Percentiles rank a stretch among this genome's conserved stretches.
Conservation (phyloP, 2,888 invertebrate species). For the Homarus gammarus region DNA sequence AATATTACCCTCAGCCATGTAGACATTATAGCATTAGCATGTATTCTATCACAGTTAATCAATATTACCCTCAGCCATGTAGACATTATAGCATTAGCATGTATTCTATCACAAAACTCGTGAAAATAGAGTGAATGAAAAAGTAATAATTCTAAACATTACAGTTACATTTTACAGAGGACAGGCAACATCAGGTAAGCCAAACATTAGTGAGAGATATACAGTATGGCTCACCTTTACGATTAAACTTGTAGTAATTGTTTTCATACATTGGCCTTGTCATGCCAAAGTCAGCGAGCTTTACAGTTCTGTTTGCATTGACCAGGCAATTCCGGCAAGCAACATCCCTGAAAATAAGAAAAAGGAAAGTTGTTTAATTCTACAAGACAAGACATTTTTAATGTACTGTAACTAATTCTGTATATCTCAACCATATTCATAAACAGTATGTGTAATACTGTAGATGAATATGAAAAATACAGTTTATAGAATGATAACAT, state of each 20-base stretch:
- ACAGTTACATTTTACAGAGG: no score
- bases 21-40: no score
- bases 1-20: no score
- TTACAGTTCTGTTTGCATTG: conserved; percentile 85
- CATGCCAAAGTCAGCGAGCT: conserved; percentile 95
- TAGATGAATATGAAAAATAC: no score
- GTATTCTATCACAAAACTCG: not conserved
- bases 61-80: no score
- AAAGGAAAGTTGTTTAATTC: conserved; percentile 13
- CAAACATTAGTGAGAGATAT: not conserved
- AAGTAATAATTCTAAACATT: not conserved
- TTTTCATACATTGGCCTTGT: conserved; percentile 91
- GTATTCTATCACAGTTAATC: no score
- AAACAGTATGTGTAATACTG: no score
- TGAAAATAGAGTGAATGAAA: not conserved
- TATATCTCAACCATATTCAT: no score
- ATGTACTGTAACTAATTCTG: not conserved
- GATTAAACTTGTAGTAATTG: conserved; percentile 92
- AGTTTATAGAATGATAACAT: no score
- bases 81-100: not conserved
- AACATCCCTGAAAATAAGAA: conserved; percentile 84
- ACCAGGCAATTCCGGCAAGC: conserved; percentile 89
- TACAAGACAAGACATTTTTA: not conserved
- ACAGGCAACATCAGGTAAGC: no score
- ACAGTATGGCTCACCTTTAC: conserved; percentile 83